Evolutionary conservation across 2,888 invertebrate species (phyloP), one percentile per base, ranked within the genome.

Genomic region (Orthosia cruda): DNA sequence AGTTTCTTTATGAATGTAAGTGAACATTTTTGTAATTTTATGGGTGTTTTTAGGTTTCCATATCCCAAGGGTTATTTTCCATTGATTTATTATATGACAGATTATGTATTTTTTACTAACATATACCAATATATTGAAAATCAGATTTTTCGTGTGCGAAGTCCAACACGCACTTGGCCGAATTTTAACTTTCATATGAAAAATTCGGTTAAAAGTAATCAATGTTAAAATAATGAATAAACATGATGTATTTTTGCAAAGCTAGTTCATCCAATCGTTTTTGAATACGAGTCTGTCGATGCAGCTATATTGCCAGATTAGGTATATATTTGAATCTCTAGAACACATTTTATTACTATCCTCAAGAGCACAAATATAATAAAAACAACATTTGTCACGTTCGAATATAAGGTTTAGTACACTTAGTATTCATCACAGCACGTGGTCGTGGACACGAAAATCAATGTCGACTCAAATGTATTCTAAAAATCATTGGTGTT

Each of bases 401-500:
- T n/a, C 64, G 20, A 49, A 40, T 61, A 40, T 74, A 70, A 50
- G 71, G 63, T 11, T 72, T 67, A 65, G 50, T 65, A 16, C 2
- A 45, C 20, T 86, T 76, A n/a, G 79, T 80, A 87, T 87, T 84
- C 87, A 86, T 76, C 67, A 59, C 78, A 62, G 11, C 47, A n/a
- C 47, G 1, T 71, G 62, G 49, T 64, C 77, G 65, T 80, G 77
- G 70, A 84, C 88, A 88, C 78, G 71, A 85, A 85, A 85, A 83
- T 79, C 88, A 81, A 85, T 86, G 87, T 88, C 87, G 57, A 80
- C 78, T 62, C 71, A 77, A 77, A 80, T 72, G 63, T 80, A 85
- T 83, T 83, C 83, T 55, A 81, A 80, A 86, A 85, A 73, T 65
- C 69, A 77, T 70, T 11, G 61, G 67, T 81, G 76, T 86, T 84